Evolutionary conservation across 1,140 invertebrate genomes (phyloP), one percentile per base, ranked within the genome.

Genomic region (Apolygus lucorum): DNA sequence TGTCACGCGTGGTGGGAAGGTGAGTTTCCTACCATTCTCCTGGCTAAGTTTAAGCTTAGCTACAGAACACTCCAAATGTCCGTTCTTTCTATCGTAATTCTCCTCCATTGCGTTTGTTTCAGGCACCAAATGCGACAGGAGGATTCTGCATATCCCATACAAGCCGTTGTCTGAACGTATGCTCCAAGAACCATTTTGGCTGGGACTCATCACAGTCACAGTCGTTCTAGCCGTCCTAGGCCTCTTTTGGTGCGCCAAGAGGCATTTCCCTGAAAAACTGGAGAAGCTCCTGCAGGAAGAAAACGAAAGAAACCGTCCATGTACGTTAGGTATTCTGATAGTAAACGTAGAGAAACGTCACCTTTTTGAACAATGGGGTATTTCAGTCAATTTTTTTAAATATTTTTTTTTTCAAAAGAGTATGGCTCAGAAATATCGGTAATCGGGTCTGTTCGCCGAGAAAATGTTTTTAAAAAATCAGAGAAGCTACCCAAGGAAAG

Each of bases 151-250:
- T 73, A 88, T 89, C 72, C 87, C 86, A 1, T 88, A 84, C 76
- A 87, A 86, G 72, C 87, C 87, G 1, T 75, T 89, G 25, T 86
- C 86, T 52, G 82, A 90, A 68, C 77, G 89, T 25, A 91, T 92
- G 89, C 79, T 91, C 2, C 86, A 90, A 74, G 89, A 92, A 77
- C 89, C 89, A 0, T 91, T 92, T 77, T 92, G 89, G 89, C 78
- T 92, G 17, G 89, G 89, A 1, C 80, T 92, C 17, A 89, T 91
- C 76, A 89, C 89, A 0, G 89, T 92, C 11, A 87, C 87, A 69
- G 82, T 87, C 2, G 89, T 91, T 4, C 81, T 92, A 71, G 84
- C 83, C 42, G 81, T 88, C 24, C 87, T 92, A 71, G 88, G 88
- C 11, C 79, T 90, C 24, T 84, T 90, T 4, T 91, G 88, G 86